phyloP scores from a whole-genome alignment of 2,113 vertebrate genomes.

The Carassius gibelio region DNA sequence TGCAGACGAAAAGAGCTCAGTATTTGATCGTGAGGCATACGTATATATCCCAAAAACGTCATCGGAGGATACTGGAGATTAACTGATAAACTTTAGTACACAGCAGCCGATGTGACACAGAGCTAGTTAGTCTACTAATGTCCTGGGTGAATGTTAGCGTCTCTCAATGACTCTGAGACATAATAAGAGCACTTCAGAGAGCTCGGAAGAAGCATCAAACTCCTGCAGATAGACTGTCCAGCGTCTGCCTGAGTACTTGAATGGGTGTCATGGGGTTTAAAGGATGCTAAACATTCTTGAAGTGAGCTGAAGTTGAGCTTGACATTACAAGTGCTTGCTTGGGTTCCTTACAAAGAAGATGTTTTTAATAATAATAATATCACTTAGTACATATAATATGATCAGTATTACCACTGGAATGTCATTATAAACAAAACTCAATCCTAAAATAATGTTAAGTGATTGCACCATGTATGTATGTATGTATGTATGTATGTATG shows the following conservation, averaged over 20 bases:
- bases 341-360: not conserved
- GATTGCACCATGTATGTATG: too few species aligned
- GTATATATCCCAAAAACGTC: not conserved
- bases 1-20: not conserved
- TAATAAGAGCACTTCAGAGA: conserved; percentile 23
- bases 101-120: not conserved
- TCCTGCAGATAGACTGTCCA: not conserved
- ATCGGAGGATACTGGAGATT: not conserved
- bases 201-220: not conserved
- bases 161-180: conserved; percentile 62
- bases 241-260: too few species aligned
- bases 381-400: not conserved
- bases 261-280: not conserved
- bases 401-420: not conserved
- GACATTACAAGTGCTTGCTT: not conserved
- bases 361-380: not conserved
- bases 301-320: conserved; percentile 11
- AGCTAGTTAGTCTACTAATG: conserved; percentile 63
- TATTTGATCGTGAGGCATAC: conserved; percentile 6
- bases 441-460: too few species aligned
- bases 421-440: too few species aligned
- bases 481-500: too few species aligned
- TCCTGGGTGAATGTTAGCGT: conserved; percentile 56
- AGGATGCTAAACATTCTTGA: conserved; percentile 2
- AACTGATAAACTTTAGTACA: conserved; percentile 8